Conservation (phyloP, 2,113 vertebrate genomes). For the Charina bottae region DNA sequence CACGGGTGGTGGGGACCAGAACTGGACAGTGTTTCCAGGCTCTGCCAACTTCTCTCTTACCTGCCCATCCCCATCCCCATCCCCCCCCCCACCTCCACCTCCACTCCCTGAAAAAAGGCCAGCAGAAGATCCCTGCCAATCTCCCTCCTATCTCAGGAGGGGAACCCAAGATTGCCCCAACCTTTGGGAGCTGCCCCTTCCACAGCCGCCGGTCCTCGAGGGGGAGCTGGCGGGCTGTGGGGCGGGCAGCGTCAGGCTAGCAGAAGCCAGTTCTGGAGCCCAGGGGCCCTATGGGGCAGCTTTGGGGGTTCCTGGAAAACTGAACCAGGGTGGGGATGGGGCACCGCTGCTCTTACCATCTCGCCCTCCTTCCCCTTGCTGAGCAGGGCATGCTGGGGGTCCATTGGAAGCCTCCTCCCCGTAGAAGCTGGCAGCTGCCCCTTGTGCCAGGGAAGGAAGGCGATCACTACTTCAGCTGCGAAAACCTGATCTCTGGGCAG, state of each 20-base stretch:
- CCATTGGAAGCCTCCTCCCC: constrained; percentile 44
- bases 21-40: no score
- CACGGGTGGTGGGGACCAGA: neutral
- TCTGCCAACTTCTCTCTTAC: neutral
- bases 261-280: neutral
- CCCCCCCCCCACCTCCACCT: neutral
- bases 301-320: neutral
- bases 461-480: neutral
- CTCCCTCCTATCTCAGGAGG: neutral
- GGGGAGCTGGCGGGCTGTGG: neutral
- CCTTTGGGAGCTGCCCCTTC: neutral
- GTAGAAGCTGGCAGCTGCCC: constrained; percentile 31
- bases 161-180: neutral
- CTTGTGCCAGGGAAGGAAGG: neutral
- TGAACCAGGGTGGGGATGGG: neutral
- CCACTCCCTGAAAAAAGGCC: neutral
- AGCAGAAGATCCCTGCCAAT: neutral
- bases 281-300: neutral
- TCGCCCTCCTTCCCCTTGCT: constrained; percentile 71
- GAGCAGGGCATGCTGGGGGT: constrained; percentile 59
- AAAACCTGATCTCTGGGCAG: constrained; percentile 15
- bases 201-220: neutral
- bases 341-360: constrained; percentile 58
- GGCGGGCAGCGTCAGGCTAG: neutral
- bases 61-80: neutral